Base-by-base conservation (phyloP, 2,888 invertebrate genomes). In the Ephialtes manifestator region DNA sequence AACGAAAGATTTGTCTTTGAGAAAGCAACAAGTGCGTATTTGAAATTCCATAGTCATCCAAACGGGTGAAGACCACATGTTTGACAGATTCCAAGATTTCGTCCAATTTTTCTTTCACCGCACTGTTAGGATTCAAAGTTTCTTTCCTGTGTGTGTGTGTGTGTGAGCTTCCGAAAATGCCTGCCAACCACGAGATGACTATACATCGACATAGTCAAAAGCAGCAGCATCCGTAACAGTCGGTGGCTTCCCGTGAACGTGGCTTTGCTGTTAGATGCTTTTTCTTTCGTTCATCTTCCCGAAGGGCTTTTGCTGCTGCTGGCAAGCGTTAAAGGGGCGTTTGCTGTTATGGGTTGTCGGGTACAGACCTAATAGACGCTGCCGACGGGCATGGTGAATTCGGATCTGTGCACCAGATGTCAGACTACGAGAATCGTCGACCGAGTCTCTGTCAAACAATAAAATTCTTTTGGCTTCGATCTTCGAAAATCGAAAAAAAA, bases 381-480 rank as follows among this genome's bases (percentile, higher is more conserved):
- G 63, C 43, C 75, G 63, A 31, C 35, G n/a, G 18, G 24, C n/a
- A 53, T 58, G 35, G 84, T 67, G 83, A 76, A 80, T 72, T 53
- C 82, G 84, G 84, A 90, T 91, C 92, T 92, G 92, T 85, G 83
- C 84, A 81, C 92, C 92, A 92, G 92, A 92, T 92, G 92, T 92
- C 86, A 35, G 53, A 55, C 35, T 55, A 53, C 46, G 71, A 74
- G 55, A 72, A 84, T 84, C 76, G 68, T 82, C 63, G 35, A n/a
- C 60, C 53, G 53, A 48, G 13, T 28, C 28, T 39, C 67, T 11
- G 31, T 51, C 35, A 7, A 75, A 75, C 63, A 65, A 75, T 63
- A 15, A 51, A 63, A 63, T 15, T 65, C 53, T 55, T 55, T 20
- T 8, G 31, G 24, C 46, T 24, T 72, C 35, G 35, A 39, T 39